These are phyloP conservation scores for Drosophila paracracens DNA, from an alignment of 2,888 invertebrate species.

Conservation along the genomic window DNA sequence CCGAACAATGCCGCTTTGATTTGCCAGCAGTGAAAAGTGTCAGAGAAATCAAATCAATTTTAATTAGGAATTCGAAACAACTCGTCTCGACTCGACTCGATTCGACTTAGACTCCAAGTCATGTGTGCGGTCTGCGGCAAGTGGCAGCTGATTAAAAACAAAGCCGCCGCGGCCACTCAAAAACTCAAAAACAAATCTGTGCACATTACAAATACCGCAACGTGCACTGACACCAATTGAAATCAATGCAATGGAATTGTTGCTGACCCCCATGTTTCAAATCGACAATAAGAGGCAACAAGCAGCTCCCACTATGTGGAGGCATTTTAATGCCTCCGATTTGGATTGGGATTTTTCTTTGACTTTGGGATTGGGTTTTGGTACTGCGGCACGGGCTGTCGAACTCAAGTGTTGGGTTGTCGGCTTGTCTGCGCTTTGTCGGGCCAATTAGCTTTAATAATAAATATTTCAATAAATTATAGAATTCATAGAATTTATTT, in stretches of 20 bases:
- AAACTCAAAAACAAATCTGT: constrained; percentile 56
- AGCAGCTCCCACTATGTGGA: constrained; percentile 54
- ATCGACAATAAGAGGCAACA: constrained; percentile 6
- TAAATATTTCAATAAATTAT: constrained; percentile 71
- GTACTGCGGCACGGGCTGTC: constrained; percentile 50
- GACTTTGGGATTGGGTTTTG: neutral
- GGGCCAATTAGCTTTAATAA: constrained; percentile 75
- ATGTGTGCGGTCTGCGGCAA: constrained; percentile 76
- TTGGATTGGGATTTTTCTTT: constrained; percentile 1
- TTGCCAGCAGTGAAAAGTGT: constrained; percentile 70
- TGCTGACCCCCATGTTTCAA: constrained; percentile 26
- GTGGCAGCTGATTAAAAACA: constrained; percentile 78
- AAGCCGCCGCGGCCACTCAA: constrained; percentile 58
- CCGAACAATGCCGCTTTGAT: constrained; percentile 78
- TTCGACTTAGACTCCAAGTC: constrained; percentile 23
- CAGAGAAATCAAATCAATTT: constrained; percentile 81
- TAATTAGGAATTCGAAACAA: constrained; percentile 71
- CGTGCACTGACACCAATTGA: constrained; percentile 68
- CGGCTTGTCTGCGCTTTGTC: constrained; percentile 36
- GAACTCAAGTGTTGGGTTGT: constrained; percentile 4
- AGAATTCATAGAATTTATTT: constrained; percentile 29
- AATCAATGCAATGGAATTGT: constrained; percentile 70
- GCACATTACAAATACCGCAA: constrained; percentile 57
- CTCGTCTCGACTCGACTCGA: constrained; percentile 20
- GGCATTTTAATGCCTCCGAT: constrained; percentile 66